A percentile compares a stretch with the other conserved stretches of the same genome.
Conservation (phyloP, 2,888 invertebrate species). For the Cataglyphis cursor region DNA sequence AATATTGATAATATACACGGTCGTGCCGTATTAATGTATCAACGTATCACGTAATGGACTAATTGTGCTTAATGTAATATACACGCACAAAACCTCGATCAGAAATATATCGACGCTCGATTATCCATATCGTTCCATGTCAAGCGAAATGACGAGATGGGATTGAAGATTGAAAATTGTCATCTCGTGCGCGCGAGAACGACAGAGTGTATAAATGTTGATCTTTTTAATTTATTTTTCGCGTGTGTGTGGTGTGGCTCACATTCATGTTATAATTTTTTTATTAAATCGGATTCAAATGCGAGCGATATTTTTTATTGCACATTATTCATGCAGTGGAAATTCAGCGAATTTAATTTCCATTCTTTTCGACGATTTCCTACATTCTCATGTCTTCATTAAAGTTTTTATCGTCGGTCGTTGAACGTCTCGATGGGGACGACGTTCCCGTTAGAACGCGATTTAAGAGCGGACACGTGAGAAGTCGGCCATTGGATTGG, state of each 20-base stretch:
- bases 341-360: slow-evolving; percentile 16
- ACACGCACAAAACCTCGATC: slow-evolving; percentile 6
- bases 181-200: slow-evolving; percentile 11
- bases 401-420: slow-evolving; percentile 13
- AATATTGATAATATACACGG: slow-evolving; percentile 47
- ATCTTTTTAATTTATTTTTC: not conserved
- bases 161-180: slow-evolving; percentile 2
- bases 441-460: slow-evolving; percentile 35
- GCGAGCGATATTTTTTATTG: not conserved
- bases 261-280: slow-evolving; percentile 10
- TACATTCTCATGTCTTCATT: slow-evolving; percentile 30
- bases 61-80: slow-evolving; percentile 41
- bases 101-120: slow-evolving; percentile 10
- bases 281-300: not conserved
- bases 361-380: not conserved
- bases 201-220: not conserved
- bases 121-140: slow-evolving; percentile 1
- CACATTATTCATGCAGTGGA: not conserved
- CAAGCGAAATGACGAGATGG: not conserved
- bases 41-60: slow-evolving; percentile 38
- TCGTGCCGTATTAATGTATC: slow-evolving; percentile 13
- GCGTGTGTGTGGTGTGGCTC: not conserved
- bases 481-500: slow-evolving; percentile 39
- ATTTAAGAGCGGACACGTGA: slow-evolving; percentile 40
- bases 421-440: slow-evolving; percentile 22